These are phyloP conservation scores for Drosophila dives DNA, from an alignment of 2,888 invertebrate genomes.

Conservation along the genomic window DNA sequence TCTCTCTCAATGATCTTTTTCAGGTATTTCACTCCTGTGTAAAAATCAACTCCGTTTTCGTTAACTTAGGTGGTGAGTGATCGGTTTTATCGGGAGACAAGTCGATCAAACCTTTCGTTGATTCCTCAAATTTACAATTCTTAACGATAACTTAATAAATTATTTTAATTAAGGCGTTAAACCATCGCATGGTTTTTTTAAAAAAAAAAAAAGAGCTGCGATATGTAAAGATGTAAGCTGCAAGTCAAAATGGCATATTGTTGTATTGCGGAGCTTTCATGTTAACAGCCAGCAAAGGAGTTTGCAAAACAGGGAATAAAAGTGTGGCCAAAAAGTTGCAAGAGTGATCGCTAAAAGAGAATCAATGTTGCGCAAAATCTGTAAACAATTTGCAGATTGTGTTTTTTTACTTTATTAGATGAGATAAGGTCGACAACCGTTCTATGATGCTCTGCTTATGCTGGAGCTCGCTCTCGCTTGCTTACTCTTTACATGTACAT, in stretches of 20 bases:
- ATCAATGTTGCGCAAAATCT: not conserved
- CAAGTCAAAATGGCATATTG: slow-evolving; percentile 32
- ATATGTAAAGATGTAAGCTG: not conserved
- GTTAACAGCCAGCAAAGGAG: slow-evolving; percentile 23
- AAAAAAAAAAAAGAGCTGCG: not conserved
- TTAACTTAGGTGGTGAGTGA: slow-evolving; percentile 29
- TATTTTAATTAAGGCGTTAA: slow-evolving; percentile 10
- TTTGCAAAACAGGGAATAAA: slow-evolving; percentile 18
- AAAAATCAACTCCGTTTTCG: slow-evolving; percentile 30
- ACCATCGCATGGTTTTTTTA: not conserved
- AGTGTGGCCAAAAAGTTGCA: slow-evolving; percentile 54
- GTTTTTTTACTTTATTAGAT: not conserved
- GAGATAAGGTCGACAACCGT: slow-evolving; percentile 72
- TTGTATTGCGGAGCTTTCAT: not conserved
- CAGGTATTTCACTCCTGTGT: slow-evolving; percentile 36
- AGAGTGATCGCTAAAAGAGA: slow-evolving; percentile 15
- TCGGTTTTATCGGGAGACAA: slow-evolving; percentile 12
- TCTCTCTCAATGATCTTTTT: slow-evolving; percentile 18
- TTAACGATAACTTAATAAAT: not conserved
- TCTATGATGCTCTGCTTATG: slow-evolving; percentile 59
- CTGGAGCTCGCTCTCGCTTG: slow-evolving; percentile 7
- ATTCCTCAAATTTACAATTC: slow-evolving; percentile 2
- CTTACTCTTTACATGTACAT: slow-evolving; percentile 15
- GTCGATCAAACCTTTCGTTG: not conserved
- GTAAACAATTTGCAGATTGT: slow-evolving; percentile 9